phyloP scores from a whole-genome alignment of 2,888 invertebrate genomes.

The Morinoia aosen region DNA sequence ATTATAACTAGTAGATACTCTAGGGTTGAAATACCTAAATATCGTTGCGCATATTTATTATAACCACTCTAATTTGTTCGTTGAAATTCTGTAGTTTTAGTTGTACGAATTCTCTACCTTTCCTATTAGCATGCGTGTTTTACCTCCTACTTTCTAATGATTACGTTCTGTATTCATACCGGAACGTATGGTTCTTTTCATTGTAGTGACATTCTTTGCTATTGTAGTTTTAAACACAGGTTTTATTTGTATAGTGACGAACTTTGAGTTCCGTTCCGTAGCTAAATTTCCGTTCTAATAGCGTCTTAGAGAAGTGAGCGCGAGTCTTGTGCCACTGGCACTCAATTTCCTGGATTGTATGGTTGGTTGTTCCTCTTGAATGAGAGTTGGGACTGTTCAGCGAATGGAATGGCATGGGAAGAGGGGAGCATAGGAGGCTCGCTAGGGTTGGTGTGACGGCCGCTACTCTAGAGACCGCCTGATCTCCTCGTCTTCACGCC shows the following conservation, averaged over 20 bases:
- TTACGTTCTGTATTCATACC: background rate
- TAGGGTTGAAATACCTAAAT: background rate
- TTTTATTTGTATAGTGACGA: background rate
- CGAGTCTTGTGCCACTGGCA: background rate
- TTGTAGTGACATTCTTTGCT: background rate
- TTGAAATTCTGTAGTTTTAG: background rate
- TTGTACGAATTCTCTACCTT: background rate
- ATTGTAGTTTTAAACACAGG: background rate
- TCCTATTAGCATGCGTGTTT: background rate
- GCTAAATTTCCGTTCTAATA: background rate
- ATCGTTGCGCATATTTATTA: background rate
- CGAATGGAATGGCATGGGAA: background rate
- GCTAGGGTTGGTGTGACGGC: slow-evolving; percentile 26
- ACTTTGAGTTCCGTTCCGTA: background rate
- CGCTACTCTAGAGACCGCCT: background rate
- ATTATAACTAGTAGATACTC: background rate
- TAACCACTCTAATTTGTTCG: background rate
- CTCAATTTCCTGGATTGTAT: background rate
- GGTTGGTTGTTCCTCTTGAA: background rate
- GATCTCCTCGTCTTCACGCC: background rate
- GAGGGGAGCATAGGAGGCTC: background rate
- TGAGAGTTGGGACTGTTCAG: no score
- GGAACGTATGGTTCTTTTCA: background rate
- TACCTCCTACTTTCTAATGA: background rate
- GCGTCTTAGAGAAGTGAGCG: background rate